Conservation (phyloP, 2,113 vertebrate species). For the Otis tarda region DNA sequence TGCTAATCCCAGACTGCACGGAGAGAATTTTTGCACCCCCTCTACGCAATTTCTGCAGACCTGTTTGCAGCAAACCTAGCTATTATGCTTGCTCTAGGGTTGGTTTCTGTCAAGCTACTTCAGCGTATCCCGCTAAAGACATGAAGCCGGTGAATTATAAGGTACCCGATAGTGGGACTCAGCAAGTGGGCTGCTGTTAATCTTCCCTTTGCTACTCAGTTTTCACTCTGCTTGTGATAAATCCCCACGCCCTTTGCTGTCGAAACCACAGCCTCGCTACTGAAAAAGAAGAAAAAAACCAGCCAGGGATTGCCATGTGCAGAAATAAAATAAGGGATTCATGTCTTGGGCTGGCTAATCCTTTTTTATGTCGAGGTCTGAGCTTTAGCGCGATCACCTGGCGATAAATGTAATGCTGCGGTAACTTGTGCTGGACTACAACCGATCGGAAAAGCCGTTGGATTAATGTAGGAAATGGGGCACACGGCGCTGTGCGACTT, state of each 20-base stretch:
- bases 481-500: neutral
- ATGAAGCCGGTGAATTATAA: neutral
- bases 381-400: neutral
- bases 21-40: neutral
- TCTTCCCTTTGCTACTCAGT: neutral
- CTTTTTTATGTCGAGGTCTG: neutral
- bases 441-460: neutral
- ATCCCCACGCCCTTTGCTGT: neutral
- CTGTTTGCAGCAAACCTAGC: neutral
- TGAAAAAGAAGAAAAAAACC: neutral
- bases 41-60: neutral
- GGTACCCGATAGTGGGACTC: neutral
- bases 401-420: neutral
- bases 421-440: neutral
- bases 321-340: neutral
- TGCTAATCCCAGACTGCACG: fast-evolving
- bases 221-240: slow-evolving; percentile 41
- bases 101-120: neutral
- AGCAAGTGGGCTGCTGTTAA: neutral
- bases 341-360: neutral
- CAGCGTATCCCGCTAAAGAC: neutral
- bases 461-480: neutral
- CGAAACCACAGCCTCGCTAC: neutral
- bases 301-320: neutral
- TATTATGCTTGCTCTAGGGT: neutral